Evolutionary conservation across 2,888 invertebrate species (phyloP), one percentile per base, ranked within the genome.

Genomic region (Steinernema carpocapsae): DNA sequence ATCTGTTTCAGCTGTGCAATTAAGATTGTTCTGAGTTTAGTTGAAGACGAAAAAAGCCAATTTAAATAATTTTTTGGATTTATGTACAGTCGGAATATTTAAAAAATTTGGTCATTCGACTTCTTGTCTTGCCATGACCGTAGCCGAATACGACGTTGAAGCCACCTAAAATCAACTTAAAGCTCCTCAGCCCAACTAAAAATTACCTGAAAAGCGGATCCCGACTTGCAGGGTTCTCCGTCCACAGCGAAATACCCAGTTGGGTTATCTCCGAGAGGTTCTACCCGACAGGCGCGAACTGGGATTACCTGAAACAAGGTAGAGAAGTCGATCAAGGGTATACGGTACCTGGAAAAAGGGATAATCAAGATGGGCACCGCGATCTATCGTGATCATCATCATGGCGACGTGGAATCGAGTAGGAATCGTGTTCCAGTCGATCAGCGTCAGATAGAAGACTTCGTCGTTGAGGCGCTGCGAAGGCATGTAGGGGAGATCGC

Each of bases 241-340:
- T 80, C 80, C 29, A 80, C 72, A 22, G 82, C 82, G 29, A 80
- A 71, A 59, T 74, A 73, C 3, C 79, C 79, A 7, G 76, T 76
- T 2, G 75, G 56, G 19, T 17, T 46, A 12, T 59, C 76, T 7
- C 74, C 37, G 1, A 75, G 72, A 10, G 80, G 80, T 22, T 78
- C 80, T 7, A 80, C 74, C 26, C 80, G 76, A 37, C 81, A 82
- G 3, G 82, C 82, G 17, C 73, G 46, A 12, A 80, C 82, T 17
- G 80, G 82, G 45, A 80, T 81, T 14, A 73, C 73, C 70, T 37
- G 37, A 37, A 37, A 37, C 37, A 10, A 37, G 37, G 37, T 10
- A 6, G 3, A 37, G 37, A 10, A 37, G 37, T 10, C 37, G 10
- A 10, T 10, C 10, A 37, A 3, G 37, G 37, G 10, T 37, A 37